A percentile compares a stretch with the other conserved stretches of the same genome.
Evolutionary conservation across 2,113 vertebrate genomes (phyloP).

Genomic region (Nycticorax nycticorax): DNA sequence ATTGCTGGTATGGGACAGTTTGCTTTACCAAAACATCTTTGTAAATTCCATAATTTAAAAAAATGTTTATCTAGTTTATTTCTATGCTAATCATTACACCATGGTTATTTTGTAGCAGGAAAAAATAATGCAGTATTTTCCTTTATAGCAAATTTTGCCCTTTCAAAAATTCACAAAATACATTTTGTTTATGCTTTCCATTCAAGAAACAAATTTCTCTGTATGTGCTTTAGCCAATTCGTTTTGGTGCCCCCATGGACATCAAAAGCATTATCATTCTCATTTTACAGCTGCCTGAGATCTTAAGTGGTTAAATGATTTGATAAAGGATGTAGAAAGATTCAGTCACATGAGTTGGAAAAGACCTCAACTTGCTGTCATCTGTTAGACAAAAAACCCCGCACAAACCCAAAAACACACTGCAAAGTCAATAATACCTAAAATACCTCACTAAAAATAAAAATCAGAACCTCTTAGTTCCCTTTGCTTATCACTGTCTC

Average conservation of each 20-base stretch:
- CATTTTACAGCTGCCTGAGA: not conserved
- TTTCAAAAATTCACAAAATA: not conserved
- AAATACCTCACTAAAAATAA: conserved; percentile 56
- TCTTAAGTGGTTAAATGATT: not conserved
- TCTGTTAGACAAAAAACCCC: not conserved
- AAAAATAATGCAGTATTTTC: not conserved
- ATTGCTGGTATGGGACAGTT: not conserved
- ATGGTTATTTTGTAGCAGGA: not conserved
- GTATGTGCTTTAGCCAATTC: not conserved
- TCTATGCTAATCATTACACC: not conserved
- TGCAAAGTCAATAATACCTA: conserved; percentile 25
- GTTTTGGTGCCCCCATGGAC: not conserved
- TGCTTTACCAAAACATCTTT: not conserved
- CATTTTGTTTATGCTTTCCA: not conserved
- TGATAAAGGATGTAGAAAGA: not conserved
- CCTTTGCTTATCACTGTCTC: conserved; percentile 1
- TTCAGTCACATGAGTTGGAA: conserved; percentile 22
- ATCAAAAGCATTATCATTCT: not conserved
- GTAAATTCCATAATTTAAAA: not conserved
- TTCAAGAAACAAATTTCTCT: not conserved
- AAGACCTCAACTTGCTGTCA: not conserved
- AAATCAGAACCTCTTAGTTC: conserved; percentile 54
- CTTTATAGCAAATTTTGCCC: not conserved
- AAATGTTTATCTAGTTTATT: not conserved
- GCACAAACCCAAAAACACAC: not conserved